Conservation (phyloP, 2,797 vertebrate genomes). For the Erethizon dorsatum region DNA sequence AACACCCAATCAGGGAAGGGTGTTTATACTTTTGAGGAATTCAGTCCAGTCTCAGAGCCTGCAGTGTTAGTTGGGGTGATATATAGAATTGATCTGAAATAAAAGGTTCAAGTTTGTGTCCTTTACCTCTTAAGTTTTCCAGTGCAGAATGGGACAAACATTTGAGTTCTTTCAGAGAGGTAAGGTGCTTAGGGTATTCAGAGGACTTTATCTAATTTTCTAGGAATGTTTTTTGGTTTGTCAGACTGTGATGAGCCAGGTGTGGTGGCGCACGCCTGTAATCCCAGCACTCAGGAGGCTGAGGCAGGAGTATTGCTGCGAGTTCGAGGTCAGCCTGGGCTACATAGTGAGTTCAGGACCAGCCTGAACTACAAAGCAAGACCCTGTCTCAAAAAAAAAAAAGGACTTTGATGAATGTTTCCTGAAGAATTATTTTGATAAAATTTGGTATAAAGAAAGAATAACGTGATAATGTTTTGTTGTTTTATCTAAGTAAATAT, state of each 20-base stretch:
- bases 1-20: constrained; percentile 21
- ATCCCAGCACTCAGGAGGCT: neutral
- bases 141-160: constrained; percentile 2
- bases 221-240: neutral
- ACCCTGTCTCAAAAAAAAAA: neutral
- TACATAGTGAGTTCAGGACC: neutral
- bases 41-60: constrained; percentile 29
- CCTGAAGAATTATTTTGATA: constrained; percentile 57
- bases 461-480: constrained; percentile 70
- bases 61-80: constrained; percentile 43
- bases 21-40: constrained; percentile 55
- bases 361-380: neutral
- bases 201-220: constrained; percentile 39
- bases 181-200: constrained; percentile 12
- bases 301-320: neutral
- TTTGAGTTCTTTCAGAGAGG: constrained; percentile 68
- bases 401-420: neutral
- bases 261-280: neutral
- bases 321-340: neutral
- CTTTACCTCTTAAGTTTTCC: constrained; percentile 45
- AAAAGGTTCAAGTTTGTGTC: constrained; percentile 38
- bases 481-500: constrained; percentile 75
- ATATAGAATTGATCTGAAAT: constrained; percentile 61
- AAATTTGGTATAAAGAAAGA: constrained; percentile 68
- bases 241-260: neutral